A percentile compares a stretch with the other conserved stretches of the same genome.
phyloP scores from a whole-genome alignment of 2,888 invertebrate species.

The Rhaphigaster nebulosa region DNA sequence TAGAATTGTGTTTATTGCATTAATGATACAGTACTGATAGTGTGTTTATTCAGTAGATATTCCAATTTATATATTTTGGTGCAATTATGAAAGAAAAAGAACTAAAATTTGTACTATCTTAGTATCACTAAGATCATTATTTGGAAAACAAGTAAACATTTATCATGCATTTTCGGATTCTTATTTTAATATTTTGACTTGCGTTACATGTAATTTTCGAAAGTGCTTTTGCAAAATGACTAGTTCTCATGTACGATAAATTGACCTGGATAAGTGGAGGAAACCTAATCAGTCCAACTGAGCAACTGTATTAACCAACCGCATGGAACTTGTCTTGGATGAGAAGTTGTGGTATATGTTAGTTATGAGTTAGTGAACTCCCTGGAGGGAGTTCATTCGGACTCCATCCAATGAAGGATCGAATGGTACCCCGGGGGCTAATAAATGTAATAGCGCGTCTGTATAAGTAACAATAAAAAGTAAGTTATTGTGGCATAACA shows the following conservation, averaged over 20 bases:
- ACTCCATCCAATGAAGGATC: neutral
- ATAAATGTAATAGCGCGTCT: neutral
- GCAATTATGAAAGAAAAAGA: no score
- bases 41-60: no score
- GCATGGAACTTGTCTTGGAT: neutral
- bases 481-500: neutral
- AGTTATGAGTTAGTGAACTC: conserved; percentile 25
- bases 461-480: conserved; percentile 2
- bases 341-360: neutral
- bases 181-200: no score
- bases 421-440: neutral
- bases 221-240: neutral
- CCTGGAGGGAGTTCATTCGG: no score
- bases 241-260: neutral
- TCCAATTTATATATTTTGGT: no score
- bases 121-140: no score
- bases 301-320: neutral
- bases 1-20: no score
- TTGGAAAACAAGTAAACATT: no score
- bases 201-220: neutral
- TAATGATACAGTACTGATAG: no score
- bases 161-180: no score
- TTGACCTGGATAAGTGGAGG: neutral
- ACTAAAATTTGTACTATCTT: no score
- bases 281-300: conserved; percentile 6